A percentile compares a stretch with the other conserved stretches of the same genome.
These are phyloP conservation scores for Drosophila punjabiensis DNA, from an alignment of 1,140 invertebrate species.

Conservation along the genomic window DNA sequence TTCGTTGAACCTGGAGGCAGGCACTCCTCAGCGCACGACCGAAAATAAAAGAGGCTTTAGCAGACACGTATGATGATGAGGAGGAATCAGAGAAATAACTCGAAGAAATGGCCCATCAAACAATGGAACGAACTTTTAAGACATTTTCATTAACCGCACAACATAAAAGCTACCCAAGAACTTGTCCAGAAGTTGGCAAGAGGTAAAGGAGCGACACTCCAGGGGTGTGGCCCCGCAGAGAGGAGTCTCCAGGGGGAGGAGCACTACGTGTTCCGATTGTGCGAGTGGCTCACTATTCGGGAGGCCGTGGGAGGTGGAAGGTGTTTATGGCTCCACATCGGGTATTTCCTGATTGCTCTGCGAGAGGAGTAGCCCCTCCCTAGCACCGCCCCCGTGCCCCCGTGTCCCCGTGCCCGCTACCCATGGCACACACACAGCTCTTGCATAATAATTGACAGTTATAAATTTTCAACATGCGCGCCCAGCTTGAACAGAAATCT, in stretches of 20 bases:
- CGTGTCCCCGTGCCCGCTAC: neutral
- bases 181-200: conserved; percentile 11
- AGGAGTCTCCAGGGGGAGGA: neutral
- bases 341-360: conserved; percentile 78
- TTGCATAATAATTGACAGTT: conserved; percentile 85
- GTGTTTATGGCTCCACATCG: conserved; percentile 37
- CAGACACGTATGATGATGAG: neutral
- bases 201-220: conserved; percentile 2
- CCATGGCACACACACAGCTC: conserved; percentile 67
- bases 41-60: conserved; percentile 4
- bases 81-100: conserved; percentile 1
- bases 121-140: too few relatives aligned
- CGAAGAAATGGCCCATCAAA: conserved; percentile 5
- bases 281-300: conserved; percentile 38
- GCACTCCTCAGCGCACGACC: conserved; percentile 56
- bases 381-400: neutral
- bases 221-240: neutral
- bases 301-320: conserved; percentile 17
- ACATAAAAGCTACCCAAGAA: conserved; percentile 21
- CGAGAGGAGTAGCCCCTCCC: conserved; percentile 28
- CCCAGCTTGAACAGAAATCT: conserved; percentile 23
- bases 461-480: conserved; percentile 74
- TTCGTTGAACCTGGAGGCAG: conserved; percentile 55
- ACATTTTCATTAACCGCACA: conserved; percentile 35
- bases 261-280: conserved; percentile 68